Conservation (phyloP, 2,113 vertebrate species). For the Takifugu flavidus region DNA sequence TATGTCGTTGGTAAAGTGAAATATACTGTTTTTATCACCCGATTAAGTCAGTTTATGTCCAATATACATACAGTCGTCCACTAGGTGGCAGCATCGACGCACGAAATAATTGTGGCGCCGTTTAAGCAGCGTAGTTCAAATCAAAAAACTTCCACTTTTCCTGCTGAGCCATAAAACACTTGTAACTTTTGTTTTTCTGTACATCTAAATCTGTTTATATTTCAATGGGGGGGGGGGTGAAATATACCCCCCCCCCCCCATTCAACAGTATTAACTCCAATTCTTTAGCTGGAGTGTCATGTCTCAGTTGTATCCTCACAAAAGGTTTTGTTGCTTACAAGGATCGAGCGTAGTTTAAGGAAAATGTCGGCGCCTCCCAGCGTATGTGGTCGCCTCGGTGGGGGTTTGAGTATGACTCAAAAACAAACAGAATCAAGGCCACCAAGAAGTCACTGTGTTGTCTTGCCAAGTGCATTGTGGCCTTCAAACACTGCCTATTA, state of each 20-base stretch:
- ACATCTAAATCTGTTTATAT: no score
- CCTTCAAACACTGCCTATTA: constrained; percentile 65
- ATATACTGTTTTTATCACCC: neutral
- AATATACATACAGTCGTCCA: constrained; percentile 5
- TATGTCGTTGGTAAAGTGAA: neutral
- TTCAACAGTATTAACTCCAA: no score
- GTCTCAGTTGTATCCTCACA: neutral
- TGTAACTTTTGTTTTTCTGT: no score
- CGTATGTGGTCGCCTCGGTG: constrained; percentile 50
- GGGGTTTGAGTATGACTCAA: constrained; percentile 47
- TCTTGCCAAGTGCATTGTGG: constrained; percentile 58
- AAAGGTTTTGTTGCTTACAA: neutral
- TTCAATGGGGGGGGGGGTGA: no score
- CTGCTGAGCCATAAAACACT: no score
- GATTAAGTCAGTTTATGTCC: neutral
- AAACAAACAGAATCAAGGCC: constrained; percentile 58
- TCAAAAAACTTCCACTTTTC: no score
- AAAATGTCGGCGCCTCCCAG: constrained; percentile 35
- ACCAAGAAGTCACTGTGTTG: constrained; percentile 54
- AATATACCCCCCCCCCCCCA: no score
- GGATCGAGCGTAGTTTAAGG: constrained; percentile 23
- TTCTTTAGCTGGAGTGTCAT: neutral
- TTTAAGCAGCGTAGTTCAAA: neutral
- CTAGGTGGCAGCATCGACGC: constrained; percentile 38
- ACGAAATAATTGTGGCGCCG: neutral